Percentiles rank a stretch among this genome's conserved stretches.
phyloP scores from a whole-genome alignment of 2,888 invertebrate genomes.

The Thumatha senex region DNA sequence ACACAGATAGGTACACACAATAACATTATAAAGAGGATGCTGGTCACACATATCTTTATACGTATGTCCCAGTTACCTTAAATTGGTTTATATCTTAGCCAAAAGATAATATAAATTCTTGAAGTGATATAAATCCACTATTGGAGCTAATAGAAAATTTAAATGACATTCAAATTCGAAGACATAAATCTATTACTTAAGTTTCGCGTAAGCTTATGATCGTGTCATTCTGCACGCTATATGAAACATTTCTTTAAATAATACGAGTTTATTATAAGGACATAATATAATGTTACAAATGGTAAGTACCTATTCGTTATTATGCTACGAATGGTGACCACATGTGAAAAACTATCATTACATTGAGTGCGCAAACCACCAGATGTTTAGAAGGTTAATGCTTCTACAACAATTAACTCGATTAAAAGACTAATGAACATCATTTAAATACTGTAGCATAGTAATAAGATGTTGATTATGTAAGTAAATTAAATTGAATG shows the following conservation, averaged over 20 bases:
- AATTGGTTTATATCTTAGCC: too few relatives aligned
- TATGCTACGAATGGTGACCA: slow-evolving; percentile 67
- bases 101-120: too few relatives aligned
- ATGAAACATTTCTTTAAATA: slow-evolving; percentile 15
- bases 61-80: too few relatives aligned
- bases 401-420: slow-evolving; percentile 46
- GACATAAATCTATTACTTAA: slow-evolving; percentile 34
- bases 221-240: too few relatives aligned
- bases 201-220: too few relatives aligned
- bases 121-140: slow-evolving; percentile 6
- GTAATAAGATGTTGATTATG: not conserved
- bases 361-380: slow-evolving; percentile 64
- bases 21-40: too few relatives aligned
- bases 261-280: slow-evolving; percentile 7
- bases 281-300: slow-evolving; percentile 21
- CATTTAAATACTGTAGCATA: slow-evolving; percentile 11
- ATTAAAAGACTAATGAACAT: slow-evolving; percentile 15
- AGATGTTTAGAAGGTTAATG: slow-evolving; percentile 72
- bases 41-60: too few relatives aligned
- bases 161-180: slow-evolving; percentile 52
- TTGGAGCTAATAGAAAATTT: slow-evolving; percentile 29
- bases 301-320: slow-evolving; percentile 42
- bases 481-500: not conserved
- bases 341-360: slow-evolving; percentile 65
- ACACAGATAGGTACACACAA: too few relatives aligned